Evolutionary conservation across 1,140 invertebrate species (phyloP).

Genomic region (Bombus affinis): DNA sequence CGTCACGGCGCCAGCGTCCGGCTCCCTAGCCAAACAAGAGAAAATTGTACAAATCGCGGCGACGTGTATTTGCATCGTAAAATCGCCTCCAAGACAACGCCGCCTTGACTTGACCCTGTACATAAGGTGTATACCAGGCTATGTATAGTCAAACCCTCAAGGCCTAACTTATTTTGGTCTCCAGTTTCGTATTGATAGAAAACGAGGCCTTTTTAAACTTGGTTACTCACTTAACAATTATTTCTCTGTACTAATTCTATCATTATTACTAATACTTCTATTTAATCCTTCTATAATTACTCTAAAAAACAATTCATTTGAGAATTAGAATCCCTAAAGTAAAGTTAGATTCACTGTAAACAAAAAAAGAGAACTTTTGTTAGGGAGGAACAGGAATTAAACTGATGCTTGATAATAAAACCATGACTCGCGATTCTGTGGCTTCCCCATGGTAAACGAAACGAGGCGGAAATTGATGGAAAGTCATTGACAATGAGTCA

Average conservation of each 20-base stretch:
- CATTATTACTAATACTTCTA: too few relatives aligned
- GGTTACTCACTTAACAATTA: not conserved
- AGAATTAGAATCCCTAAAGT: not conserved
- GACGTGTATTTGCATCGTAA: conserved; percentile 1
- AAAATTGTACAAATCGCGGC: not conserved
- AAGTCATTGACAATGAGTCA: conserved; percentile 36
- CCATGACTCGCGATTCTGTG: not conserved
- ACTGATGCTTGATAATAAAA: not conserved
- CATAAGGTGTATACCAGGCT: not conserved
- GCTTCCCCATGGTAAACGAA: conserved; percentile 27
- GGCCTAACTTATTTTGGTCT: not conserved
- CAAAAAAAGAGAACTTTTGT: not conserved
- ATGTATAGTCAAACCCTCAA: too few relatives aligned
- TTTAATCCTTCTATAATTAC: not conserved
- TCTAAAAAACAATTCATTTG: not conserved
- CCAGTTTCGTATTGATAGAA: not conserved
- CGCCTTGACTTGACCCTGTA: conserved; percentile 5
- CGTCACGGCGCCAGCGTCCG: conserved; percentile 16
- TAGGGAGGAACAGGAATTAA: not conserved
- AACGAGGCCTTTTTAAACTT: not conserved
- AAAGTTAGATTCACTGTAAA: not conserved
- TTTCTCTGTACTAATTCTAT: not conserved
- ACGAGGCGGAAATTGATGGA: conserved; percentile 43
- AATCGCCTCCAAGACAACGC: not conserved
- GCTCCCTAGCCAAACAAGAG: not conserved